Evolutionary conservation across 2,888 invertebrate genomes (phyloP).

Genomic region (Julus scanicus): DNA sequence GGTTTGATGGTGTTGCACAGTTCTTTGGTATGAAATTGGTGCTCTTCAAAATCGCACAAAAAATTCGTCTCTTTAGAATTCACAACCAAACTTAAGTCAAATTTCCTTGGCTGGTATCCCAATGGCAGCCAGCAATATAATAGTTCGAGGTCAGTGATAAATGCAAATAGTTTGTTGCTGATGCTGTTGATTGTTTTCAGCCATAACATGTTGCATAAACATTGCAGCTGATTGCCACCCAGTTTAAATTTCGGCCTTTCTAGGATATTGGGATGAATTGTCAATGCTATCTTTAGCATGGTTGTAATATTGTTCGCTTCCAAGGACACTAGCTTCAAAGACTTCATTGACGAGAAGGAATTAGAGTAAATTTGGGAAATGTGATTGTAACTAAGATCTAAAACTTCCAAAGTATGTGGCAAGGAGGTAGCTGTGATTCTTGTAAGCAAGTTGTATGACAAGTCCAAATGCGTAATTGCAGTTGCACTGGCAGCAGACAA

Average conservation of each 20-base stretch:
- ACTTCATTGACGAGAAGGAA: neutral
- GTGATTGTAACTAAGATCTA: constrained; percentile 48
- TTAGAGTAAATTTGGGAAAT: neutral
- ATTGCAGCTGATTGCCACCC: constrained; percentile 43
- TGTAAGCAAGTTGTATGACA: constrained; percentile 16
- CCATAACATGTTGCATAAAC: constrained; percentile 49
- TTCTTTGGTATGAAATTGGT: neutral
- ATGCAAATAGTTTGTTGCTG: neutral
- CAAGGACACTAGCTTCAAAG: constrained; percentile 3
- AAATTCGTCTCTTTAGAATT: constrained; percentile 1
- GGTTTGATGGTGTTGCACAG: neutral
- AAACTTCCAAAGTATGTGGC: constrained; percentile 4
- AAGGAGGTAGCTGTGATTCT: neutral
- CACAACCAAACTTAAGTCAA: neutral
- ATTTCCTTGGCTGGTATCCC: neutral
- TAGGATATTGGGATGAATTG: neutral
- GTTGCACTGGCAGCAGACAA: constrained; percentile 13
- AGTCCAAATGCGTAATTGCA: constrained; percentile 12
- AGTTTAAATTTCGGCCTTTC: constrained; percentile 30
- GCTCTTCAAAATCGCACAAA: constrained; percentile 29
- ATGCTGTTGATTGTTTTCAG: constrained; percentile 29
- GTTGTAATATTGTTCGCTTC: neutral
- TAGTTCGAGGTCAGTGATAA: neutral
- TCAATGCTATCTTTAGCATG: neutral
- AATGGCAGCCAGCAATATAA: constrained; percentile 27